Conservation (phyloP, 23 tunicate genomes). For the Oikopleura albicans region DNA sequence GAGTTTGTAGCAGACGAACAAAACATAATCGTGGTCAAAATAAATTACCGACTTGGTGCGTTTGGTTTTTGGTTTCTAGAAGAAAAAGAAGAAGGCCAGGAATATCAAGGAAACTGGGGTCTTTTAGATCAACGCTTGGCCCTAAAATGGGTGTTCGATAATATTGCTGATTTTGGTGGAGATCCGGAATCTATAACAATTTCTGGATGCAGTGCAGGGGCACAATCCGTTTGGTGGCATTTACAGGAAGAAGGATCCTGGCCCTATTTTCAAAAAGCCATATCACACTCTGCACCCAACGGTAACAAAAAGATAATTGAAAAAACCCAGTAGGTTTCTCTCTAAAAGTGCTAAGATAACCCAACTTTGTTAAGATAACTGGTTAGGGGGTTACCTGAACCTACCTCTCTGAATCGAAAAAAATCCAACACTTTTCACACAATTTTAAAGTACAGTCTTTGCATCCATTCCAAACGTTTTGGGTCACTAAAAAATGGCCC, state of each 20-base stretch:
- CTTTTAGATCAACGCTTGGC: slow-evolving; percentile 59
- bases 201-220: slow-evolving; percentile 79
- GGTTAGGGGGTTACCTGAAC: no score
- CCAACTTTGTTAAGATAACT: no score
- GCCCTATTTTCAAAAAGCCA: neutral
- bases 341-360: no score
- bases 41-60: slow-evolving; percentile 26
- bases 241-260: neutral
- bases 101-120: slow-evolving; percentile 54
- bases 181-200: slow-evolving; percentile 41
- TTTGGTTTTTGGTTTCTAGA: slow-evolving; percentile 59
- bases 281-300: neutral
- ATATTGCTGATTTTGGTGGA: slow-evolving; percentile 47
- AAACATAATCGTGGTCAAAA: neutral
- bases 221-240: neutral
- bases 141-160: slow-evolving; percentile 50
- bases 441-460: no score
- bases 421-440: no score
- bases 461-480: no score
- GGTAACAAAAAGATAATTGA: neutral
- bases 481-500: no score
- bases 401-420: no score
- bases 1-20: slow-evolving; percentile 50
- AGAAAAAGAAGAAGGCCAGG: slow-evolving; percentile 21
- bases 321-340: no score